Conservation (phyloP, 2,113 vertebrate species). For the Brachirus orientalis region DNA sequence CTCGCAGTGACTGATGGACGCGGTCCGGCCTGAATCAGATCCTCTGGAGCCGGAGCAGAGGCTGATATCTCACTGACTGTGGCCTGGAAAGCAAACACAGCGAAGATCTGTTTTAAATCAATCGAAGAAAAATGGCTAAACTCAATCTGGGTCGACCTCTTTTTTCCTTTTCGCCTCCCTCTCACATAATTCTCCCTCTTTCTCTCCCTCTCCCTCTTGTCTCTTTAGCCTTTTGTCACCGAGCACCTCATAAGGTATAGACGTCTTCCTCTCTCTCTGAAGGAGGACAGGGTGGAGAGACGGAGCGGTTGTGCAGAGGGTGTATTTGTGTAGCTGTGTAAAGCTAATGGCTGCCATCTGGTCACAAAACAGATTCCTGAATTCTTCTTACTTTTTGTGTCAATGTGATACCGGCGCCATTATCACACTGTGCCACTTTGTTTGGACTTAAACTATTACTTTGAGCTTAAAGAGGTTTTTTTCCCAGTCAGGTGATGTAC, state of each 20-base stretch:
- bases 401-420: too few species aligned
- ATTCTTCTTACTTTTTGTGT: conserved; percentile 65
- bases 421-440: conserved; percentile 18
- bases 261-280: conserved; percentile 32
- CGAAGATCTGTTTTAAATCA: conserved; percentile 75
- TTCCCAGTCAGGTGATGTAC: too few species aligned
- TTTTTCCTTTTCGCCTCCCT: conserved; percentile 15
- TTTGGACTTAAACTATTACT: too few species aligned
- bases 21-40: conserved; percentile 60
- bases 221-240: conserved; percentile 64
- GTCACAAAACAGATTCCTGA: conserved; percentile 51
- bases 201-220: conserved; percentile 31
- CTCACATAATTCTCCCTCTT: conserved; percentile 2
- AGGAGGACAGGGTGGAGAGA: too few species aligned
- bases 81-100: conserved; percentile 51
- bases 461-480: too few species aligned
- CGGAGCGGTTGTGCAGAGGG: conserved; percentile 12
- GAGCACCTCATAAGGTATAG: conserved; percentile 72
- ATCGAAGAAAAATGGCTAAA: conserved; percentile 57
- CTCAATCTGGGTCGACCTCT: conserved; percentile 54
- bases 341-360: conserved; percentile 76
- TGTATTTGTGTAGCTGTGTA: conserved; percentile 65
- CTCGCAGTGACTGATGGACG: conserved; percentile 46
- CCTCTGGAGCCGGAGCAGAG: conserved; percentile 39
- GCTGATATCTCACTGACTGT: conserved; percentile 62